Conservation (phyloP, 2,113 vertebrate genomes). For the Eira barbara region DNA sequence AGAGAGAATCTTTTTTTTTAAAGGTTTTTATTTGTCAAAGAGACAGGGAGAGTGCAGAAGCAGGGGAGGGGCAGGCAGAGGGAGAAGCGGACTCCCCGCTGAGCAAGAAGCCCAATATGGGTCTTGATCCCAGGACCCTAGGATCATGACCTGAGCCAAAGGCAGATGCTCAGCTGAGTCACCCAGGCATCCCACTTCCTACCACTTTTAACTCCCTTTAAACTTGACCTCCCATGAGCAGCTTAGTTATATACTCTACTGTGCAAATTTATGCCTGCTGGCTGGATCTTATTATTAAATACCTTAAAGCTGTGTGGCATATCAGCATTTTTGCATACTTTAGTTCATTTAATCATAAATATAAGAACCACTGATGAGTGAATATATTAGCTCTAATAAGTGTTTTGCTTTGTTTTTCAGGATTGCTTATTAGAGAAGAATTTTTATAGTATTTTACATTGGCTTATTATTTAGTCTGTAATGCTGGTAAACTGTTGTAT, state of each 20-base stretch:
- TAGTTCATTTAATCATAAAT: constrained; percentile 19
- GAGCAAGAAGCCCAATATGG: neutral
- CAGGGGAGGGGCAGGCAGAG: too few relatives aligned
- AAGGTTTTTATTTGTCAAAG: neutral
- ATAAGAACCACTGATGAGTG: neutral
- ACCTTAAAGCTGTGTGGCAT: neutral
- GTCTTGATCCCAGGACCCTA: neutral
- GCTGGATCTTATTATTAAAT: neutral
- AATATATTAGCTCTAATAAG: neutral
- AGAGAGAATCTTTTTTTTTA: too few relatives aligned
- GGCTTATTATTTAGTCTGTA: neutral
- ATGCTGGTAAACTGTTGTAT: neutral
- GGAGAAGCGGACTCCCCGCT: neutral
- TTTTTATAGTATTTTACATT: neutral
- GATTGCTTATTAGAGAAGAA: neutral
- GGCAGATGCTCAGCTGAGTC: neutral
- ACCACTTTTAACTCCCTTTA: neutral
- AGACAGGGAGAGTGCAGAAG: neutral
- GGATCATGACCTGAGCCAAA: neutral
- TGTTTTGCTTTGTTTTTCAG: neutral
- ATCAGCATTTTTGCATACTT: neutral
- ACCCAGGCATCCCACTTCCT: neutral
- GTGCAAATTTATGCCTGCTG: neutral
- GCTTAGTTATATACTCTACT: neutral
- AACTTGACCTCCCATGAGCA: neutral